These are phyloP conservation scores for Harpagus bidentatus DNA, from an alignment of 2,113 vertebrate species.

Conservation along the genomic window DNA sequence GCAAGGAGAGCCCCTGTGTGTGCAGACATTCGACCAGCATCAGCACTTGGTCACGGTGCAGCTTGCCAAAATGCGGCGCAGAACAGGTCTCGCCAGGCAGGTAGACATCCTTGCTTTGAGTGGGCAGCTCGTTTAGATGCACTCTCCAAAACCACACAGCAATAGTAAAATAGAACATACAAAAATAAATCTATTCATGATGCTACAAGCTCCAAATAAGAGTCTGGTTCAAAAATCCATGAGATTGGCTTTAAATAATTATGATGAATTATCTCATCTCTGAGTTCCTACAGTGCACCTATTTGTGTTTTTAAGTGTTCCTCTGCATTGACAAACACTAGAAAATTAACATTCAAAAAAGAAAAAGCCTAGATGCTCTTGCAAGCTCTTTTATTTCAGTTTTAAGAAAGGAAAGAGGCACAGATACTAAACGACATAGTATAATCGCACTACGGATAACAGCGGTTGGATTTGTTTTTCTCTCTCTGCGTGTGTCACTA, in stretches of 20 bases:
- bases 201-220: not conserved
- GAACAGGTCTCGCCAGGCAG: not conserved
- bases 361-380: not conserved
- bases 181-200: not conserved
- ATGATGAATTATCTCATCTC: not conserved
- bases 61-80: not conserved
- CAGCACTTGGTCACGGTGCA: rapidly evolving
- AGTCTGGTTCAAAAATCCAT: not conserved
- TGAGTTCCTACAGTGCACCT: not conserved
- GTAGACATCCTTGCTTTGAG: not conserved
- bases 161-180: not conserved
- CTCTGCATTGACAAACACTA: not conserved
- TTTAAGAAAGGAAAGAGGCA: not conserved
- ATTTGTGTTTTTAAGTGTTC: not conserved
- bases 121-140: not conserved
- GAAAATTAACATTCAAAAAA: not conserved
- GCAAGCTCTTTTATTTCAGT: not conserved
- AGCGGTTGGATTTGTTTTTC: not conserved
- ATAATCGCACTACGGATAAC: not conserved
- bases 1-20: not conserved
- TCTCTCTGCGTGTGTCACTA: not conserved
- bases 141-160: not conserved
- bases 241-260: not conserved
- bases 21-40: not conserved
- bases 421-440: not conserved